A percentile compares a stretch with the other conserved stretches of the same genome.
Conservation (phyloP, 2,113 vertebrate species). For the Pollachius pollachius region DNA sequence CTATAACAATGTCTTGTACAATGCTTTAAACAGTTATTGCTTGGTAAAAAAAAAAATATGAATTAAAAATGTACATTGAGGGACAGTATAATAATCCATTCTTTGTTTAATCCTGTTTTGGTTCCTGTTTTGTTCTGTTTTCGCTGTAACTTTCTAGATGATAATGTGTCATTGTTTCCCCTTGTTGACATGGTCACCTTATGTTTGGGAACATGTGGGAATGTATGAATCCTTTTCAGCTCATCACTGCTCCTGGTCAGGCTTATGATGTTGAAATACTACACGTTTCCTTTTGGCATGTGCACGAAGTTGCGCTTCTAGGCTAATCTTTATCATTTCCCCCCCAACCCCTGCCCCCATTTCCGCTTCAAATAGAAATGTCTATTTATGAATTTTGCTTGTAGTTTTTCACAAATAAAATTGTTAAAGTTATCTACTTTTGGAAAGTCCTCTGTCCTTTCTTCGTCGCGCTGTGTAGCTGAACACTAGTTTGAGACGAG, state of each 20-base stretch:
- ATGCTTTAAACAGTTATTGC: conserved; percentile 88
- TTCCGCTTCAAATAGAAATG: conserved; percentile 99
- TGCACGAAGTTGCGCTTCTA: conserved; percentile 99
- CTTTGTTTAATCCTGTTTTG: conserved; percentile 63
- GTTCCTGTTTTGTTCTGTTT: conserved; percentile 59
- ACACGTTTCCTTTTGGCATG: conserved; percentile 95
- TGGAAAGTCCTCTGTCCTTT: conserved; percentile 34
- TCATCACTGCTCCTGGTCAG: conserved; percentile 95
- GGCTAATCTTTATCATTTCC: conserved; percentile 91
- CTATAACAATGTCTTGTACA: conserved; percentile 94
- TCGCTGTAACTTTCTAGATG: conserved; percentile 79
- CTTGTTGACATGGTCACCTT: conserved; percentile 93
- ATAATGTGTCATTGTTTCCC: conserved; percentile 95
- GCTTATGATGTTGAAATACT: conserved; percentile 98
- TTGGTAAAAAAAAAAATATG: conserved; percentile 70
- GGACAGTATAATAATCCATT: conserved; percentile 70
- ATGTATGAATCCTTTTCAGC: conserved; percentile 92
- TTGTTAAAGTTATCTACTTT: conserved; percentile 88
- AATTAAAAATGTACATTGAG: conserved; percentile 75
- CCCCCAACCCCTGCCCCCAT: conserved; percentile 47
- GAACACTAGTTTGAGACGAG: background rate
- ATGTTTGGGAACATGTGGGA: conserved; percentile 87
- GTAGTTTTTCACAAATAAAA: conserved; percentile 99
- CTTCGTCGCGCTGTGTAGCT: background rate
- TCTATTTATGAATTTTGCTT: conserved; percentile 99